Base-by-base conservation (phyloP, 2,888 invertebrate species). In the Scaptomyza flava region DNA sequence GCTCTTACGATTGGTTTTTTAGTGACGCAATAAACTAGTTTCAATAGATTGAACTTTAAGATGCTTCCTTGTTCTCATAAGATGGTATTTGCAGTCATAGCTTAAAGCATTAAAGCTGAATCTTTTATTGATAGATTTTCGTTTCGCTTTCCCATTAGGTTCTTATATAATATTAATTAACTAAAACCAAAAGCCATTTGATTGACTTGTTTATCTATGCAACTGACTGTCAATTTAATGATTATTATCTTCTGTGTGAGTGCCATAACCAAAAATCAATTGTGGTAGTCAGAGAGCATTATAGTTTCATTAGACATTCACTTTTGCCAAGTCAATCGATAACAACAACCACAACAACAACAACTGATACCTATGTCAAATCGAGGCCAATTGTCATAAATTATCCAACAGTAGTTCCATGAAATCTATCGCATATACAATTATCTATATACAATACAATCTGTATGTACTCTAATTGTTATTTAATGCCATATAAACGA, bases 21-120 rank as follows among this genome's bases (percentile, higher is more conserved):
- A 1, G 17, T 17, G 17, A 17, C 17, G 17, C 1, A 17, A 17
- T 17, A 17, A 73, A 65, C 72, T 36, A 47, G 54, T 62, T 68
- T 41, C 27, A 27, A 27, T 5, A 33, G 14, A 31, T 11, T 36
- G 54, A 12, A 8, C 14, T 20, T 42, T 20, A 30, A 50, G n/a
- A n/a, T 27, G 58, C 56, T 76, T 76, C 75, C 76, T 78, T 43
- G 41, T 76, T 66, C 51, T 56, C 45, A 36, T 46, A n/a, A 6
- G n/a, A 36, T 1, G 31, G n/a, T 45, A 17, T 14, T 5, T 46
- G 12, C 31, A 12, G 33, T 48, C 20, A 33, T 31, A 17, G 30
- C 27, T 50, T 9, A 2, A 34, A 33, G 17, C 9, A 33, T 20
- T 46, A 46, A 3, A 1, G n/a, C 4, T 17, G 6, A 2, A 17